A percentile compares a stretch with the other conserved stretches of the same genome.
phyloP scores from a whole-genome alignment of 2,888 invertebrate species.

The Brenthis ino region DNA sequence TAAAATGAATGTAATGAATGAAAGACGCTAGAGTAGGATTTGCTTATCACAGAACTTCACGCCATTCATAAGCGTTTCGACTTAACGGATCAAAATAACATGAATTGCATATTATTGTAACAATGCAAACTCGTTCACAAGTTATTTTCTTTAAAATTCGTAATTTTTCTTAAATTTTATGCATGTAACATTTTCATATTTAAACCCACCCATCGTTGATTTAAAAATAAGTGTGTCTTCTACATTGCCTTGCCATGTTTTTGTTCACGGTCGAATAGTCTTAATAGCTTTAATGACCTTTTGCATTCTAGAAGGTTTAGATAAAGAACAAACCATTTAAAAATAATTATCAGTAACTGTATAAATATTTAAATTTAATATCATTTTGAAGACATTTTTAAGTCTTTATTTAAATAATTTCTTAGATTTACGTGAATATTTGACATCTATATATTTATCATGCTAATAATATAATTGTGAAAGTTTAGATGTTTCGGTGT shows the following conservation, averaged over 20 bases:
- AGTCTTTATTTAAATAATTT: too few species aligned
- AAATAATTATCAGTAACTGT: constrained; percentile 12
- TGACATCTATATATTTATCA: too few species aligned
- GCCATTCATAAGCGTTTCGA: constrained; percentile 5
- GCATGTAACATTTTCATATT: neutral
- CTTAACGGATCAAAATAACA: constrained; percentile 10
- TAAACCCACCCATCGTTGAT: neutral
- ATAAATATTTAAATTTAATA: neutral
- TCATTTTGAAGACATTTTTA: neutral
- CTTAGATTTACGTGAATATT: too few species aligned
- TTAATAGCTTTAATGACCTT: constrained; percentile 25
- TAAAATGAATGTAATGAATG: constrained; percentile 6
- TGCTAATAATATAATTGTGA: too few species aligned
- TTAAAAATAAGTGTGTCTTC: constrained; percentile 16
- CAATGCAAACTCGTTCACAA: neutral
- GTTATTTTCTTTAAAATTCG: neutral
- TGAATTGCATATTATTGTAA: constrained; percentile 1
- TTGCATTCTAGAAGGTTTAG: constrained; percentile 15
- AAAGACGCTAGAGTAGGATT: constrained; percentile 7
- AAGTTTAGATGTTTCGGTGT: too few species aligned
- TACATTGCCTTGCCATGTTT: constrained; percentile 18
- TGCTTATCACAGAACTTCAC: constrained; percentile 26
- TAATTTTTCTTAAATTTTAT: too few species aligned
- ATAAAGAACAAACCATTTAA: constrained; percentile 20
- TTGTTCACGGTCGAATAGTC: constrained; percentile 24